Evolutionary conservation across 2,113 vertebrate genomes (phyloP).

Genomic region (Hipposideros armiger): DNA sequence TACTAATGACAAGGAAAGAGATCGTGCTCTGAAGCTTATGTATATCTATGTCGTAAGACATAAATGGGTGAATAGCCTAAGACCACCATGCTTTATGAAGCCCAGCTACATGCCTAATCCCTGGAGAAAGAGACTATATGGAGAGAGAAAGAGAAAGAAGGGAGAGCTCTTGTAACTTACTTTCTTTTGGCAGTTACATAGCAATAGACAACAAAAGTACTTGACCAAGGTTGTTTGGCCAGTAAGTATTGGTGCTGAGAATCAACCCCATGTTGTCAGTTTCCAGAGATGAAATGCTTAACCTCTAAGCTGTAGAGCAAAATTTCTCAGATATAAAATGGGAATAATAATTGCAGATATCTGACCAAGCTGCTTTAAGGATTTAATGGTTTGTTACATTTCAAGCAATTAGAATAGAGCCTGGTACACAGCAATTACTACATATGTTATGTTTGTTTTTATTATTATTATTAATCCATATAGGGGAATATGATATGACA

Average conservation of each 20-base stretch:
- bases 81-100: not conserved
- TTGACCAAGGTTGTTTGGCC: not conserved
- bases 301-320: not conserved
- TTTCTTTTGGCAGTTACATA: not conserved
- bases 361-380: not conserved
- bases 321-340: not conserved
- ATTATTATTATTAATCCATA: constrained; percentile 26
- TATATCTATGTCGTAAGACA: not conserved
- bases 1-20: not conserved
- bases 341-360: not conserved
- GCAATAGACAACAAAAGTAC: not conserved
- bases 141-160: not conserved
- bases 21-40: not conserved
- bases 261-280: not conserved
- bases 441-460: not conserved
- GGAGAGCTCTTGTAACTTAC: not conserved
- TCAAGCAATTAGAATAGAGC: not conserved
- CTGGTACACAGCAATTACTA: not conserved
- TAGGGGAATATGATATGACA: not conserved
- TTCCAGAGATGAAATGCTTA: not conserved
- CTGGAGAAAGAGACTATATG: not conserved
- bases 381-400: not conserved
- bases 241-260: not conserved
- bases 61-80: not conserved
- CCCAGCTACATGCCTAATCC: not conserved